Percentiles rank a stretch among this genome's conserved stretches.
These are phyloP conservation scores for Acrossocheilus fasciatus DNA, from an alignment of 2,797 vertebrate species.

Conservation along the genomic window DNA sequence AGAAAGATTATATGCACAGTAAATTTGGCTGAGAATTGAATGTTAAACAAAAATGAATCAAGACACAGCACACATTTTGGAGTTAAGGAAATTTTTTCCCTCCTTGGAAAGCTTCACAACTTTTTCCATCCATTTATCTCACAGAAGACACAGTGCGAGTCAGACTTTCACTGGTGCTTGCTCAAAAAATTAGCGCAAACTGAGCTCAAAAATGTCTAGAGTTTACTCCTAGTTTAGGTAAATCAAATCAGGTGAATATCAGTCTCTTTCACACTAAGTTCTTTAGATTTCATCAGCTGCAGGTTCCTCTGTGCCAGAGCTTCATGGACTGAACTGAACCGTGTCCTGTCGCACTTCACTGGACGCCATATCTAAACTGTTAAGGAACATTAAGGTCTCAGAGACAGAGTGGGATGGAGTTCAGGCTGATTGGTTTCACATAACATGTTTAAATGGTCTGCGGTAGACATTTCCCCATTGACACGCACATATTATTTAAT, in stretches of 20 bases:
- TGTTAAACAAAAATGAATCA: background rate
- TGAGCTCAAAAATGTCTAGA: background rate
- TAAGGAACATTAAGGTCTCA: background rate
- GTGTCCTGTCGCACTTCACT: conserved; percentile 23
- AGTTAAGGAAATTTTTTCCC: background rate
- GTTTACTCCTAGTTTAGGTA: background rate
- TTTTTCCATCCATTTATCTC: background rate
- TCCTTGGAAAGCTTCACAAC: background rate
- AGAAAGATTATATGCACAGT: background rate
- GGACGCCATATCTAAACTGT: conserved; percentile 21
- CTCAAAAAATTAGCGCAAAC: background rate
- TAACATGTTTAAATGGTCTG: conserved; percentile 16
- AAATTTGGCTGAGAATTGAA: background rate
- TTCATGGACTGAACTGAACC: conserved; percentile 5
- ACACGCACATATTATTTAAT: background rate
- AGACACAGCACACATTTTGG: background rate
- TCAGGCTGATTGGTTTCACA: conserved; percentile 19
- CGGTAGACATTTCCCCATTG: conserved; percentile 17
- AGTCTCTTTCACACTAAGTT: background rate
- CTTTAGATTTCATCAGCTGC: background rate
- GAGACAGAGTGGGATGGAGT: background rate
- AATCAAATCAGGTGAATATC: conserved; percentile 2
- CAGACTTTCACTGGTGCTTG: background rate
- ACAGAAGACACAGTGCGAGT: background rate
- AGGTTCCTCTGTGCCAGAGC: background rate